phyloP scores from a whole-genome alignment of 2,888 invertebrate genomes.

The Coecobrya sp. region DNA sequence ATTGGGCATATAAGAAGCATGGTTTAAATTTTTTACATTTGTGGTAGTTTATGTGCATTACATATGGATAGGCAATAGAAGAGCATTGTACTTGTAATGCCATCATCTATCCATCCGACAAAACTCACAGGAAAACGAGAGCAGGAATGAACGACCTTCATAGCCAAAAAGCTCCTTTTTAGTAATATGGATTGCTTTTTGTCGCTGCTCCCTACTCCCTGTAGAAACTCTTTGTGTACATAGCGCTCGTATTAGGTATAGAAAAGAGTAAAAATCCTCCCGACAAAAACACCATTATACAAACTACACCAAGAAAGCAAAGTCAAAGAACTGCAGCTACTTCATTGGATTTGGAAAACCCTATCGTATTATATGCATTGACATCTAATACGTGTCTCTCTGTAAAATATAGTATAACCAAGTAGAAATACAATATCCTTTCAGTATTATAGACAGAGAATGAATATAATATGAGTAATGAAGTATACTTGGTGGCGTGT shows the following conservation, averaged over 20 bases:
- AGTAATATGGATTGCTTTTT: neutral
- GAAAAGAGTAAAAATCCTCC: neutral
- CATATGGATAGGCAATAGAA: neutral
- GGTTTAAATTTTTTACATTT: neutral
- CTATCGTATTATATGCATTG: neutral
- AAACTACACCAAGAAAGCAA: neutral
- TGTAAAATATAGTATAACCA: too few species aligned
- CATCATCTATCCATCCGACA: constrained; percentile 23
- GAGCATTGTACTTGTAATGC: constrained; percentile 1
- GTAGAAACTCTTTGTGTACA: neutral
- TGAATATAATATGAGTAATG: too few species aligned
- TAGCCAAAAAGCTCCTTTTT: constrained; percentile 3
- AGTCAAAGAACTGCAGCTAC: constrained; percentile 17
- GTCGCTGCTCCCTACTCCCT: neutral
- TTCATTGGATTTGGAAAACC: neutral
- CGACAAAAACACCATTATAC: neutral
- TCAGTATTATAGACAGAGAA: too few species aligned
- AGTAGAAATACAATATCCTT: too few species aligned
- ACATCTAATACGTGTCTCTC: too few species aligned
- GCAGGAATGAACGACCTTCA: constrained; percentile 53
- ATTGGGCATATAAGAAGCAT: neutral
- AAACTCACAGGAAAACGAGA: constrained; percentile 3
- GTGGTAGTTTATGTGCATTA: neutral
- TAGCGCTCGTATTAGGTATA: neutral
- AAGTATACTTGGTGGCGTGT: too few species aligned